phyloP scores from a whole-genome alignment of 2,797 vertebrate species.

The Capromys pilorides region DNA sequence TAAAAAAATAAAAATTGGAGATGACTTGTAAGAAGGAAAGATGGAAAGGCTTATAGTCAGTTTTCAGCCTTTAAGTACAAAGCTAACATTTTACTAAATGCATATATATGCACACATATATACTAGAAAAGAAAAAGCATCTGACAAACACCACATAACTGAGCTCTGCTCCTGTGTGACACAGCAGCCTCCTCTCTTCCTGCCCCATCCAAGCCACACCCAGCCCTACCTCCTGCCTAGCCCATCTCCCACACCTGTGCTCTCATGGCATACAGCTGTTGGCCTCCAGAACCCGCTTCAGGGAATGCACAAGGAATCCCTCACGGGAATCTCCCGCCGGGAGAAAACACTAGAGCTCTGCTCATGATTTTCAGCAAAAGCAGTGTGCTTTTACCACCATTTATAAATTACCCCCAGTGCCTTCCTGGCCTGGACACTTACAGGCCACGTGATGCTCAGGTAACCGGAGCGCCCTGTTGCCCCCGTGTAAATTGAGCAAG shows the following conservation, averaged over 20 bases:
- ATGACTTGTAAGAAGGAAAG: background rate
- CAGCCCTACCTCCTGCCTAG: background rate
- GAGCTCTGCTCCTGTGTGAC: background rate
- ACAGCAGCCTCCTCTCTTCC: background rate
- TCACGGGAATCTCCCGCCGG: background rate
- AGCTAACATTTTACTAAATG: background rate
- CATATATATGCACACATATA: background rate
- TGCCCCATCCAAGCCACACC: background rate
- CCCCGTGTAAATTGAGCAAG: background rate
- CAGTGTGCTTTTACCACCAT: background rate
- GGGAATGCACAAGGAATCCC: background rate
- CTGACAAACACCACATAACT: background rate
- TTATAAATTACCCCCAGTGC: background rate
- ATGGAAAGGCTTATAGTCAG: background rate
- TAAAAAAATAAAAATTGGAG: background rate
- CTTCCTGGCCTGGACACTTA: background rate
- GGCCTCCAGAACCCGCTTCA: background rate
- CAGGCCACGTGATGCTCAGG: background rate
- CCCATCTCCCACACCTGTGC: background rate
- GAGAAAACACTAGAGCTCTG: background rate
- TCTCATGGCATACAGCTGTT: background rate
- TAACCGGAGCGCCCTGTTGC: background rate
- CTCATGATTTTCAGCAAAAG: background rate
- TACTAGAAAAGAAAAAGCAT: background rate
- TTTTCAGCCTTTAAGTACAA: background rate